Base-by-base conservation (phyloP, 2,888 invertebrate genomes). In the Bombylius discolor region DNA sequence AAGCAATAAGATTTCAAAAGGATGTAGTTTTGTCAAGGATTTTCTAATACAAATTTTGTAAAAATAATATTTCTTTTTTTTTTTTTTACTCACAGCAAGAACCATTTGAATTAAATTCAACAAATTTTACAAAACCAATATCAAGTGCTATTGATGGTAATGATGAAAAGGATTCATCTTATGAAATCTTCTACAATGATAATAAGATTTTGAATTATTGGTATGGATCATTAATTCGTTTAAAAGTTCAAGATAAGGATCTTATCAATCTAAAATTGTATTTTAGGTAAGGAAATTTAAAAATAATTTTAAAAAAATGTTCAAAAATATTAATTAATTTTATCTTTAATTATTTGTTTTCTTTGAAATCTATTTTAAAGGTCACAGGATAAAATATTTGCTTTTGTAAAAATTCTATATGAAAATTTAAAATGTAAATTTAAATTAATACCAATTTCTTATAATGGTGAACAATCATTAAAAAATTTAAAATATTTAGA, bases 241-340 rank as follows among this genome's bases (percentile, higher is more conserved):
- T 57, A n/a, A 51, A 42, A 13, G 1, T 39, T 13, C 23, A 44
- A 9, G 52, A 31, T 31, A 32, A 48, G 36, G 34, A 49, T 14
- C n/a, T 5, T 5, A 51, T 53, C 39, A 23, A 12, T 46, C 7
- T 60, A 13, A 60, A 60, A 51, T 32, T 58, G 46, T 60, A 60
- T 45, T 52, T 49, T 13, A 56, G 53, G 58, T 58, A 56, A 53
- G 14, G 34, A 9, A 8, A 14, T 33, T 23, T 23, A 1, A 8
- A 5, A 36, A 36, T 36, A 13, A 32, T 32, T 49, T 5, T 11
- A 13, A 5, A 34, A 32, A 34, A 13, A 13, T 13, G 32, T 32
- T 11, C 13, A 49, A 49, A 33, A 31, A 49, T n/a, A 6, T 33
- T 34, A 33, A 11, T 5, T 33, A 13, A 34, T 9, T 36, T 13